Evolutionary conservation across 2,888 invertebrate species (phyloP).

Genomic region (Leptinotarsa juncta): DNA sequence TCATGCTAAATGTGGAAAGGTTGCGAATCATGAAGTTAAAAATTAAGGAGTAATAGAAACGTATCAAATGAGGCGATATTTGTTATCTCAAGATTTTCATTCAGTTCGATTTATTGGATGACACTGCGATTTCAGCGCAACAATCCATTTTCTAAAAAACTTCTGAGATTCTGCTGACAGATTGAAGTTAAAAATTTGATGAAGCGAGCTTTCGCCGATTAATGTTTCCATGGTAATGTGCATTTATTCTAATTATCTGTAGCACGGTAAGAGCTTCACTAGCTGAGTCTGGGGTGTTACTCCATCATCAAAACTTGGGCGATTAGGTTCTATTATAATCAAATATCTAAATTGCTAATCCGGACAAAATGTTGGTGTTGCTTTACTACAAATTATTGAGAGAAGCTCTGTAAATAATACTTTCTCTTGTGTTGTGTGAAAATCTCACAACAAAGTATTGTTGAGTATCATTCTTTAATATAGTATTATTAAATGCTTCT

Average conservation of each 20-base stretch:
- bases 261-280: not conserved
- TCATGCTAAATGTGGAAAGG: too few relatives aligned
- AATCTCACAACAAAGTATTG: too few relatives aligned
- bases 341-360: too few relatives aligned
- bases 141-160: not conserved
- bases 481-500: too few relatives aligned
- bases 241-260: not conserved
- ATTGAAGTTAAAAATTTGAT: not conserved
- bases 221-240: not conserved
- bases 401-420: too few relatives aligned
- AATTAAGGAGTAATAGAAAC: not conserved
- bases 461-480: too few relatives aligned
- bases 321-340: too few relatives aligned
- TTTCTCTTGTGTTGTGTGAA: too few relatives aligned
- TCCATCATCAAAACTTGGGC: too few relatives aligned
- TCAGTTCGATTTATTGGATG: not conserved
- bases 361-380: too few relatives aligned
- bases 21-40: not conserved
- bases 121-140: not conserved
- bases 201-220: not conserved
- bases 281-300: not conserved
- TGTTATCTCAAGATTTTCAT: not conserved
- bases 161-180: not conserved
- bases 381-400: too few relatives aligned
- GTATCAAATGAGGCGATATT: not conserved